Conservation (phyloP, 2,797 vertebrate species). For the Enteromius treurensis region DNA sequence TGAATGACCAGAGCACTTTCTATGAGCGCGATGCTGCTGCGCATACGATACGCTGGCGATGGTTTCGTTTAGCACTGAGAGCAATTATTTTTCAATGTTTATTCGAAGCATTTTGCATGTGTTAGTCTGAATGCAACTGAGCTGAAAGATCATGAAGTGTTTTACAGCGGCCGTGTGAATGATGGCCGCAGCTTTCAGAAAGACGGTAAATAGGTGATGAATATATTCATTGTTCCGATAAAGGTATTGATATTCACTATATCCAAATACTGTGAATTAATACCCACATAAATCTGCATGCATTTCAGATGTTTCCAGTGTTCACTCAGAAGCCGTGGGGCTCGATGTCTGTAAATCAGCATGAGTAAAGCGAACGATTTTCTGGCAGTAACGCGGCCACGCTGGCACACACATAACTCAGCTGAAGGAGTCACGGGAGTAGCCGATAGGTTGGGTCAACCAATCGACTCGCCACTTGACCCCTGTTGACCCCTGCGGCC, state of each 20-base stretch:
- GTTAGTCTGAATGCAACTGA: background rate
- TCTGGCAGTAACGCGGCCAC: conserved; percentile 74
- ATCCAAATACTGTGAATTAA: conserved; percentile 61
- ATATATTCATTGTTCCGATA: conserved; percentile 51
- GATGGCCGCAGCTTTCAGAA: conserved; percentile 6
- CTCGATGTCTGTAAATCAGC: conserved; percentile 76
- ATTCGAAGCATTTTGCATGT: background rate
- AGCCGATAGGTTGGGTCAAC: conserved; percentile 70
- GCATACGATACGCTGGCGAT: background rate
- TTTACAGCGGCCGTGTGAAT: conserved; percentile 7
- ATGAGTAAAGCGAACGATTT: conserved; percentile 80
- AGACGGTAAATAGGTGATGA: conserved; percentile 15
- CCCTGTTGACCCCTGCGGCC: conserved; percentile 74
- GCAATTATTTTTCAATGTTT: background rate
- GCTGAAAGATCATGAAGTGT: background rate
- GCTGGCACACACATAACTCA: conserved; percentile 76
- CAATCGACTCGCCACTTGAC: conserved; percentile 81
- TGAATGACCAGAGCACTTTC: conserved; percentile 60
- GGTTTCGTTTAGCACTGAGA: background rate
- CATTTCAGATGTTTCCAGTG: conserved; percentile 66
- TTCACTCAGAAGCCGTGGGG: conserved; percentile 57
- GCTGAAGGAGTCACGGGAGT: conserved; percentile 32
- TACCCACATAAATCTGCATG: conserved; percentile 76
- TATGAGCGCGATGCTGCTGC: conserved; percentile 1
- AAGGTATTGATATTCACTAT: conserved; percentile 52